phyloP scores from a whole-genome alignment of 2,797 vertebrate species.

The Botia kubotai region DNA sequence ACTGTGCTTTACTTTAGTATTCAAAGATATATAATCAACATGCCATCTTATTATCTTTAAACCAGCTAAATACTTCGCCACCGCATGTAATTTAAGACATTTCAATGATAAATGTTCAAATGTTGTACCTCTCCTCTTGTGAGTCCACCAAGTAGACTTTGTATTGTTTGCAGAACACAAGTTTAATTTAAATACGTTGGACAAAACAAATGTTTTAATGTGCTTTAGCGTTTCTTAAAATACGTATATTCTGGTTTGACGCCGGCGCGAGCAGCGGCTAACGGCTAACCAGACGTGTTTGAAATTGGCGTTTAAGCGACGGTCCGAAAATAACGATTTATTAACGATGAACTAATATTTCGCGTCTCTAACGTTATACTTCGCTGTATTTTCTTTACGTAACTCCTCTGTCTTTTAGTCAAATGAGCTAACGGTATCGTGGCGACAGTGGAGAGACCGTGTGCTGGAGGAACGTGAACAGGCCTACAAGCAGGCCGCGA shows the following conservation, averaged over 20 bases:
- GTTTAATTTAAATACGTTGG: background rate
- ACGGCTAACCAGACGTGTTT: constrained; percentile 24
- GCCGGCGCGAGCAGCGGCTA: constrained; percentile 25
- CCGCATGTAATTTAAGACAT: background rate
- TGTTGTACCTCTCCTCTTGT: background rate
- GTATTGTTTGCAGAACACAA: background rate
- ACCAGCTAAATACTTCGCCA: background rate
- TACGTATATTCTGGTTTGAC: background rate
- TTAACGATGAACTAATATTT: background rate
- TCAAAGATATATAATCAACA: background rate
- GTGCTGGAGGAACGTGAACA: constrained; percentile 38
- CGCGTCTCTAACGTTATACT: background rate
- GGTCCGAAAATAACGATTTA: background rate
- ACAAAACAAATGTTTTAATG: background rate
- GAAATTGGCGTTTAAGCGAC: background rate
- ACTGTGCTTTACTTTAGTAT: background rate
- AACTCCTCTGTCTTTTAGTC: background rate
- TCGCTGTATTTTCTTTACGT: background rate
- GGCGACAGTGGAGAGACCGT: constrained; percentile 26
- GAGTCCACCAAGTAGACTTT: too few species aligned
- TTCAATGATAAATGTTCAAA: background rate
- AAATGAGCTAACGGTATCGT: constrained; percentile 6
- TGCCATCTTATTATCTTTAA: too few species aligned
- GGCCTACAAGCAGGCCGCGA: constrained; percentile 73
- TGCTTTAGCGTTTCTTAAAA: background rate